Percentiles rank a stretch among this genome's conserved stretches.
Evolutionary conservation across 2,888 invertebrate genomes (phyloP).

Genomic region (Ormyrus rosae): DNA sequence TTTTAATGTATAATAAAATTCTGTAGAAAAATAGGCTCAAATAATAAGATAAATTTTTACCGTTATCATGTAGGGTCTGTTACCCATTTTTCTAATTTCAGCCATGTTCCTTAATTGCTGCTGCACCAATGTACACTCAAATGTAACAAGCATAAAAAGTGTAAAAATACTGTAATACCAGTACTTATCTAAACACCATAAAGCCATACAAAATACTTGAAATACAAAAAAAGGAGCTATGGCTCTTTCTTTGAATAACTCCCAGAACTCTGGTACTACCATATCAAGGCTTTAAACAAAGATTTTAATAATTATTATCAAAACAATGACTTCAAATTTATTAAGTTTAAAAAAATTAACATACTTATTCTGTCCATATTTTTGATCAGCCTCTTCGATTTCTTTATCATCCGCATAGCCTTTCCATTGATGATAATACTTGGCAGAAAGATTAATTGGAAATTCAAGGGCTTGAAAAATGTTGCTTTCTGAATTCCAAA

Average conservation of each 20-base stretch:
- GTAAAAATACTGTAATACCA: conserved; percentile 99
- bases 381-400: conserved; percentile 84
- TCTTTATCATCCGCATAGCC: conserved; percentile 92
- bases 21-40: background rate
- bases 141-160: conserved; percentile 94
- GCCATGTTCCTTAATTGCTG: conserved; percentile 99
- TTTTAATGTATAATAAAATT: conserved; percentile 5
- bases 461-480: conserved; percentile 89
- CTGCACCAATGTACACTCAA: conserved; percentile 98
- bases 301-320: conserved; percentile 8
- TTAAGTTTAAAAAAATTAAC: conserved; percentile 49
- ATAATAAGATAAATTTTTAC: conserved; percentile 69
- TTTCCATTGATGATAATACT: conserved; percentile 88
- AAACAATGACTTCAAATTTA: background rate
- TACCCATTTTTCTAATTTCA: conserved; percentile 99
- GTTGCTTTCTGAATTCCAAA: conserved; percentile 90
- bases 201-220: conserved; percentile 98
- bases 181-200: conserved; percentile 99
- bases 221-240: conserved; percentile 99
- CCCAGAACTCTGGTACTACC: conserved; percentile 97
- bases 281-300: conserved; percentile 79
- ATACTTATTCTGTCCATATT: conserved; percentile 94
- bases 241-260: conserved; percentile 97
- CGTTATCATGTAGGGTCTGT: conserved; percentile 93
- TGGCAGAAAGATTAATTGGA: conserved; percentile 85